Conservation (phyloP, 2,888 invertebrate genomes). For the Tetrapedia diversipes region DNA sequence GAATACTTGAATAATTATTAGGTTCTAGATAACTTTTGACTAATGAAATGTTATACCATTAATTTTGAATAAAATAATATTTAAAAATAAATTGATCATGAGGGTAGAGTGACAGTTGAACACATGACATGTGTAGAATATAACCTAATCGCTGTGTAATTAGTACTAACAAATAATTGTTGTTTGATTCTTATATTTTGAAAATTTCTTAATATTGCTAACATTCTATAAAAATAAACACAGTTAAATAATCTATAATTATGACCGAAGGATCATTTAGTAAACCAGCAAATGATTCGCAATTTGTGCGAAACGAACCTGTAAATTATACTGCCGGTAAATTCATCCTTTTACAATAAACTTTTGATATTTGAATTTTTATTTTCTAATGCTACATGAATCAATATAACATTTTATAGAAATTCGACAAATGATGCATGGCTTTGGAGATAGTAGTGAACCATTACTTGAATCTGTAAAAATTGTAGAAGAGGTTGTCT, state of each 20-base stretch:
- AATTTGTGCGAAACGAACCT: constrained; percentile 71
- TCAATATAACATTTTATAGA: constrained; percentile 82
- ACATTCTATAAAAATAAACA: neutral
- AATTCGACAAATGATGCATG: constrained; percentile 95
- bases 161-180: neutral
- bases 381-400: constrained; percentile 9
- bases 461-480: constrained; percentile 92
- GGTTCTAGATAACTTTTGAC: neutral
- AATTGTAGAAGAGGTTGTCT: constrained; percentile 92
- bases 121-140: neutral
- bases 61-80: neutral
- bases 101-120: neutral
- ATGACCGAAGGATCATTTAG: constrained; percentile 66
- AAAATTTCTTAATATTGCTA: neutral
- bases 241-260: neutral
- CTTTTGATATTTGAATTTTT: neutral
- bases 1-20: neutral
- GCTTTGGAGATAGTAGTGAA: constrained; percentile 94
- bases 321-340: constrained; percentile 75
- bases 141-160: constrained; percentile 3
- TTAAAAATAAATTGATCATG: neutral
- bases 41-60: neutral
- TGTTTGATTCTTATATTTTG: neutral
- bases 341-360: constrained; percentile 2
- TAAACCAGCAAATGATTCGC: constrained; percentile 62